Evolutionary conservation across 2,888 invertebrate genomes (phyloP).

Genomic region (Dinocampus coccinellae): DNA sequence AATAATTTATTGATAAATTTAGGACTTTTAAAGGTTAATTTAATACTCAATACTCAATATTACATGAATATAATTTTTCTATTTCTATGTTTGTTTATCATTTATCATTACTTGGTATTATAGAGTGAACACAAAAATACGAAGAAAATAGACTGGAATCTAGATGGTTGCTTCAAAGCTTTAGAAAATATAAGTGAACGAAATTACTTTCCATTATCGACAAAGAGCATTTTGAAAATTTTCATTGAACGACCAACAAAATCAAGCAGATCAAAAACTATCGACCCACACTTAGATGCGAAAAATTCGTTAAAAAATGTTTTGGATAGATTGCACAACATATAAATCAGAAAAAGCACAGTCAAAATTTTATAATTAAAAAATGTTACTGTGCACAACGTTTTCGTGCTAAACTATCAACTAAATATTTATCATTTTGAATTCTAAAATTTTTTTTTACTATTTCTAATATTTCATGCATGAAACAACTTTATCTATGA

Average conservation of each 20-base stretch:
- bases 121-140: conserved; percentile 79
- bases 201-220: conserved; percentile 71
- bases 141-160: conserved; percentile 74
- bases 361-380: conserved; percentile 2
- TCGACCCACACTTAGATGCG: conserved; percentile 60
- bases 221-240: conserved; percentile 71
- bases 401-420: background rate
- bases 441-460: too few species aligned
- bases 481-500: background rate
- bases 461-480: background rate
- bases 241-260: conserved; percentile 71
- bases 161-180: conserved; percentile 75
- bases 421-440: conserved; percentile 42
- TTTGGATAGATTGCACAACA: conserved; percentile 53
- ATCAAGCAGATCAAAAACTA: conserved; percentile 50
- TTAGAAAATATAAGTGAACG: conserved; percentile 72
- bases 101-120: too few species aligned
- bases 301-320: conserved; percentile 59
- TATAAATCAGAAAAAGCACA: conserved; percentile 46
- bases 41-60: conserved; percentile 14
- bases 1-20: conserved; percentile 77
- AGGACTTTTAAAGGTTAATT: conserved; percentile 79
- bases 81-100: too few species aligned
- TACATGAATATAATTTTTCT: conserved; percentile 9
- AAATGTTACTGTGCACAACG: conserved; percentile 15